phyloP scores from a whole-genome alignment of 2,113 vertebrate species.

The Cichladusa arquata region DNA sequence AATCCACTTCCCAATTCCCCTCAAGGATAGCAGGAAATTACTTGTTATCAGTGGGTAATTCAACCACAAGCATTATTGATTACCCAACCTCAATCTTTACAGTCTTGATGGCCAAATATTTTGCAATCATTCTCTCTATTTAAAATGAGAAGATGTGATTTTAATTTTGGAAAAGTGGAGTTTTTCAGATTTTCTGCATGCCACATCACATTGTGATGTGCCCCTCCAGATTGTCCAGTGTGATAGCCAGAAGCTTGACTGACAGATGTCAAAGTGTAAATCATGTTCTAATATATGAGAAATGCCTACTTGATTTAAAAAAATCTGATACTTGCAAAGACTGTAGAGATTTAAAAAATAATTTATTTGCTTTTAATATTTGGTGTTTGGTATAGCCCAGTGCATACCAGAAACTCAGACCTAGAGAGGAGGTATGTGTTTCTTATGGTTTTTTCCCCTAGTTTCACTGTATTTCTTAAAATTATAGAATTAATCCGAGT shows the following conservation, averaged over 20 bases:
- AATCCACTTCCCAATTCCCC: slow-evolving; percentile 61
- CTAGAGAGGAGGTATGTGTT: fast-evolving
- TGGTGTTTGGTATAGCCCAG: not conserved
- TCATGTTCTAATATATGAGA: not conserved
- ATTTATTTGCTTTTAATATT: not conserved
- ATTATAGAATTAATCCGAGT: not conserved
- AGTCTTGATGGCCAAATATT: slow-evolving; percentile 55
- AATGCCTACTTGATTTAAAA: not conserved
- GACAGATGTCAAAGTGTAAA: slow-evolving; percentile 32
- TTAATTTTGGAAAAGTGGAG: slow-evolving; percentile 3
- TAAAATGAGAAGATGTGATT: slow-evolving; percentile 43
- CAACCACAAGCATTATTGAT: slow-evolving; percentile 57
- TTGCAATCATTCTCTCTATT: slow-evolving; percentile 39
- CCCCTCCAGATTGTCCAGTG: slow-evolving; percentile 16
- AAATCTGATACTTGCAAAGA: not conserved
- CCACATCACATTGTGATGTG: not conserved
- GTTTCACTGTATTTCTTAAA: not conserved
- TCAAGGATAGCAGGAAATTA: slow-evolving; percentile 69
- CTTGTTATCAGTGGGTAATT: slow-evolving; percentile 65
- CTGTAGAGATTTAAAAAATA: not conserved
- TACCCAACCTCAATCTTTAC: slow-evolving; percentile 42
- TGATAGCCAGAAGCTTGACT: slow-evolving; percentile 22
- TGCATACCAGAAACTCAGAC: not conserved
- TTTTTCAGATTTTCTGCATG: slow-evolving; percentile 24
- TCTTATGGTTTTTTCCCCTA: not conserved